Conservation (phyloP, 2,888 invertebrate species). For the Apodemia mormo region DNA sequence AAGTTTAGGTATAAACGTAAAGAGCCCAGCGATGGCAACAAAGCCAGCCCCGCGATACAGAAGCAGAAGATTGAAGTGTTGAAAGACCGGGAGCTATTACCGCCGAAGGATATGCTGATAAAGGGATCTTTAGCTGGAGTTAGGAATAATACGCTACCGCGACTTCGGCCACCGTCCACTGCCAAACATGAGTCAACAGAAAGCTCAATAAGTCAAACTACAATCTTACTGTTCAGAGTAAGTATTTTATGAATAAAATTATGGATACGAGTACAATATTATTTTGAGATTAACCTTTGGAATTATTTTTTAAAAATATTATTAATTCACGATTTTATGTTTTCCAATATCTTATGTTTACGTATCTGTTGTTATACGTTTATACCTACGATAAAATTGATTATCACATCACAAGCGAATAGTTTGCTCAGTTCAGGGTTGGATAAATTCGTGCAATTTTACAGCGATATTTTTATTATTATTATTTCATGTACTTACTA, state of each 20-base stretch:
- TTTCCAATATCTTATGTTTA: no score
- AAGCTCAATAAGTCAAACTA: slow-evolving; percentile 60
- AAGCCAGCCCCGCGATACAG: slow-evolving; percentile 64
- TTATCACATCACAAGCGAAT: no score
- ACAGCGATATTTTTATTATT: no score
- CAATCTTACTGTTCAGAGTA: slow-evolving; percentile 71
- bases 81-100: slow-evolving; percentile 67
- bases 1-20: slow-evolving; percentile 86
- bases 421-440: no score
- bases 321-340: no score
- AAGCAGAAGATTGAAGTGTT: slow-evolving; percentile 75
- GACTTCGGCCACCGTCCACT: slow-evolving; percentile 54
- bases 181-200: slow-evolving; percentile 53
- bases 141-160: slow-evolving; percentile 71
- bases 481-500: no score
- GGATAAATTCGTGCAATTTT: no score
- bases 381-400: no score
- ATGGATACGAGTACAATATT: no score
- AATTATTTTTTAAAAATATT: no score
- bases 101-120: slow-evolving; percentile 70
- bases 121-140: slow-evolving; percentile 67
- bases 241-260: slow-evolving; percentile 45
- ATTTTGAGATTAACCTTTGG: no score
- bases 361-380: no score
- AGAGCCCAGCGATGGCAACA: slow-evolving; percentile 64